A percentile compares a stretch with the other conserved stretches of the same genome.
Evolutionary conservation across 2,113 vertebrate genomes (phyloP).

Genomic region (Falco punctatus): DNA sequence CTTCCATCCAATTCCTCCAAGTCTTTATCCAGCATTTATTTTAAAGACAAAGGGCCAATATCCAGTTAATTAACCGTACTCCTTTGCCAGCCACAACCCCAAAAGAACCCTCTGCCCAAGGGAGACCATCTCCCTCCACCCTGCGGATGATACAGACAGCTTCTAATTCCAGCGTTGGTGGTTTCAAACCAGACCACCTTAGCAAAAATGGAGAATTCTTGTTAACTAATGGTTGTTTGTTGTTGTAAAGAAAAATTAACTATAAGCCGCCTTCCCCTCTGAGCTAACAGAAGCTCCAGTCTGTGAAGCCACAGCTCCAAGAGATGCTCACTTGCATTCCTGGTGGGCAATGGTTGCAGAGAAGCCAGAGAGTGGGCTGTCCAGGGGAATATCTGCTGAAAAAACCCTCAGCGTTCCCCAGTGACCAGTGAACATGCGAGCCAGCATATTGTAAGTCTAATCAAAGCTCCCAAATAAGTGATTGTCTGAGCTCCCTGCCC

Average conservation of each 20-base stretch:
- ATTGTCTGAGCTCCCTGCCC: not conserved
- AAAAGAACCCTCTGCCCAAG: rapidly evolving
- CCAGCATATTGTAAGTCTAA: not conserved
- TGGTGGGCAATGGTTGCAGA: not conserved
- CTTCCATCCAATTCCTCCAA: not conserved
- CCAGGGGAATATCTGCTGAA: not conserved
- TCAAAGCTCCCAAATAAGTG: not conserved
- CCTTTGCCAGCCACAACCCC: not conserved
- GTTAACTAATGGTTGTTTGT: not conserved
- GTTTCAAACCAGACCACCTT: not conserved
- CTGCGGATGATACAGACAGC: not conserved
- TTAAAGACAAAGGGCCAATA: not conserved
- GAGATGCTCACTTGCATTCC: not conserved
- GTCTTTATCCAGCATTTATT: not conserved
- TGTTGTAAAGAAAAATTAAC: not conserved
- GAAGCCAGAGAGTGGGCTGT: not conserved
- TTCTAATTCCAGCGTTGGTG: not conserved
- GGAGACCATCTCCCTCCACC: not conserved
- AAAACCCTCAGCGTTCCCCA: not conserved
- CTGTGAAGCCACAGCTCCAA: not conserved
- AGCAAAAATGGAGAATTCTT: not conserved
- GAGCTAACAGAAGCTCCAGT: not conserved
- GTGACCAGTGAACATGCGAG: not conserved
- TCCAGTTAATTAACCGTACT: not conserved
- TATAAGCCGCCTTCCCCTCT: not conserved